Evolutionary conservation across 2,113 vertebrate species (phyloP).

Genomic region (Glareola pratincola): DNA sequence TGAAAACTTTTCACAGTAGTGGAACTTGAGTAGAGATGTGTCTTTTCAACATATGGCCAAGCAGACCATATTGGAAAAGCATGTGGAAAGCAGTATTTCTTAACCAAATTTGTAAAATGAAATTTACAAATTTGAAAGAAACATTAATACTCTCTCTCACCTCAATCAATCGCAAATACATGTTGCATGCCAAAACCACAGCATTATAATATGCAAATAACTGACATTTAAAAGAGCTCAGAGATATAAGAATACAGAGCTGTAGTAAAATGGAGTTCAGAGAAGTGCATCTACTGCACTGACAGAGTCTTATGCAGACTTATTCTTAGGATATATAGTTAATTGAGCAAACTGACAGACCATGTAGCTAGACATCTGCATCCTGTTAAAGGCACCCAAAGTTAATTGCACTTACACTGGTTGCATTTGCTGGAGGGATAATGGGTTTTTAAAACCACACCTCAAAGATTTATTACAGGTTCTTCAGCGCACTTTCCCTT

Average conservation of each 20-base stretch:
- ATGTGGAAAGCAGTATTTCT: background rate
- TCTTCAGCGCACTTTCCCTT: background rate
- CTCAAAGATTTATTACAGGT: background rate
- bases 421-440: background rate
- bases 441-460: background rate
- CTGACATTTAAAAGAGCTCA: background rate
- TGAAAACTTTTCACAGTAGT: constrained; percentile 12
- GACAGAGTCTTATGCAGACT: background rate
- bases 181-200: background rate
- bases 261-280: background rate
- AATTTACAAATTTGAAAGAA: background rate
- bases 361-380: background rate
- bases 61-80: too few species aligned
- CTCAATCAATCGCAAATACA: background rate
- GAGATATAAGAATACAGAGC: background rate
- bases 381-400: background rate
- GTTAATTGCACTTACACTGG: background rate
- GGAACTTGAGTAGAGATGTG: background rate
- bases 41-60: background rate
- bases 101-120: background rate
- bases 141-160: background rate
- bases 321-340: background rate
- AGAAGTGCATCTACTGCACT: background rate
- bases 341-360: background rate
- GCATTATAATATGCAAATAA: background rate